Evolutionary conservation across 2,797 vertebrate genomes (phyloP), one percentile per base, ranked within the genome.

Genomic region (Taenioides sp.): DNA sequence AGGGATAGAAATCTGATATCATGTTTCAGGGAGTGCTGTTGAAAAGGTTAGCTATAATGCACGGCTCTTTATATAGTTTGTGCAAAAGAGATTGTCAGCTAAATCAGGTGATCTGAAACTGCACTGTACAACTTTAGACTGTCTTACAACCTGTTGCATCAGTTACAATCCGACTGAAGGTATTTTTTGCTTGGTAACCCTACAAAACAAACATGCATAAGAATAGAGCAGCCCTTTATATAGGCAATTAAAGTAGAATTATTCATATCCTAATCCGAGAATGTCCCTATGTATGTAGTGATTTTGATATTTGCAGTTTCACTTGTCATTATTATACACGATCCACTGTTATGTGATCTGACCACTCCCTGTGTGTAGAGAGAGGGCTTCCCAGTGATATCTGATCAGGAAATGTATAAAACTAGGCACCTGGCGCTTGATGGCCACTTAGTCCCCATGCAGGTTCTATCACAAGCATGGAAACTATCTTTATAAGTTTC

Each of bases 31-130:
- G 83, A 79, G 85, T 71, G 71, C 86, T 81, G 80, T 85, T 81
- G 80, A 81, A 88, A 93, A 93, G 91, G 91, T 92, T 92, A 90
- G 83, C 85, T 83, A 86, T 85, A 91, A 90, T 88, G 87, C 70
- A 75, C 86, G 75, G 75, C 58, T 88, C 94, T 94, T 94, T 94
- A 92, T 94, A 89, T 94, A 94, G 93, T 87, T 63, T 71, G 77
- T 71, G 79, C 77, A 85, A 86, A 76, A 78, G 60, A 78, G 79
- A 83, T 75, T 89, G 76, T 61, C 49, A 47, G 76, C 86, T 91
- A 87, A 88, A 89, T 87, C 11, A n/a, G 89, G 89, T 74, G 2
- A 16, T 57, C 37, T 80, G 34, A 66, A 77, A 73, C 50, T 70
- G 65, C 37, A 23, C 67, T 80, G 18, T 70, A 75, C 63, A 70